These are phyloP conservation scores for Pachypsylla venusta DNA, from an alignment of 1,140 invertebrate species.

Conservation along the genomic window DNA sequence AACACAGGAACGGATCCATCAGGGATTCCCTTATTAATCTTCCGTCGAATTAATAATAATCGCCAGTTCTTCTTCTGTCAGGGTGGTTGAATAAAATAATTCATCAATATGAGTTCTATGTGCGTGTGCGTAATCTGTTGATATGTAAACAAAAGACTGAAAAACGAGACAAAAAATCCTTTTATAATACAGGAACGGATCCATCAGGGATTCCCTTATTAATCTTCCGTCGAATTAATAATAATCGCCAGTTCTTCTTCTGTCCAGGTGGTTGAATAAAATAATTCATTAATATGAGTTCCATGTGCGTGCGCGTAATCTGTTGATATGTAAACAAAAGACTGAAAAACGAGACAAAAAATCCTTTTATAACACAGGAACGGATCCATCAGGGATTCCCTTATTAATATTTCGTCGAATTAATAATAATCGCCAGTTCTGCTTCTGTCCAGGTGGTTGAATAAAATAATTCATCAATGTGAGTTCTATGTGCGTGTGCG, in stretches of 20 bases:
- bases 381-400: too few species aligned
- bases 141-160: constrained; percentile 49
- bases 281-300: constrained; percentile 44
- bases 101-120: constrained; percentile 45
- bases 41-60: constrained; percentile 42
- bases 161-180: constrained; percentile 8
- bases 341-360: constrained; percentile 23
- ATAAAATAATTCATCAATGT: constrained; percentile 59
- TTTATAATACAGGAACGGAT: too few species aligned
- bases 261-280: constrained; percentile 55
- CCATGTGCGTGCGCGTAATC: constrained; percentile 54
- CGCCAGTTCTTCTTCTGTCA: constrained; percentile 52
- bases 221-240: constrained; percentile 39
- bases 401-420: constrained; percentile 40
- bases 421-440: constrained; percentile 44
- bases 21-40: too few species aligned
- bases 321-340: constrained; percentile 56
- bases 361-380: too few species aligned
- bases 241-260: constrained; percentile 50
- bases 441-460: constrained; percentile 48
- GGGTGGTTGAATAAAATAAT: constrained; percentile 53
- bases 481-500: constrained; percentile 43
- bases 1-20: too few species aligned
- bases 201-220: too few species aligned
- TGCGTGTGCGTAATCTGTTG: constrained; percentile 58